Base-by-base conservation (phyloP, 35 echinoderm and acorn worm genomes). In the Ophiothrix spiculata region DNA sequence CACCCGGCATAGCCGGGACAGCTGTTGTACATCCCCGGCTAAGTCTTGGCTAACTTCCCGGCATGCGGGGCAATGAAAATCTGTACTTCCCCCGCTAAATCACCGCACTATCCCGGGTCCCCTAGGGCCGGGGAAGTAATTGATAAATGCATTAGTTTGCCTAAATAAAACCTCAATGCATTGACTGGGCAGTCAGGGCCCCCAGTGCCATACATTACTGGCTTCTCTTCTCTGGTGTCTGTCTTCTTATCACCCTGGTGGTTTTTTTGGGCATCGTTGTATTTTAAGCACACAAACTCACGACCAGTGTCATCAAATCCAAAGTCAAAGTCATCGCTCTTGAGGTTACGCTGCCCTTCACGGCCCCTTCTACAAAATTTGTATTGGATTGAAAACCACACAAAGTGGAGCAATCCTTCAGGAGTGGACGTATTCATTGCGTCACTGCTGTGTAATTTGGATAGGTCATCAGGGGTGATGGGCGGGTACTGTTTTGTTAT, bases 131-230 rank as follows among this genome's bases (percentile, higher is more conserved):
- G n/a, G n/a, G n/a, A n/a, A n/a, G n/a, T n/a, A n/a, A n/a, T n/a
- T n/a, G n/a, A n/a, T n/a, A n/a, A n/a, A n/a, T n/a, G n/a, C n/a
- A n/a, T n/a, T n/a, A 69, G 23, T n/a, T 69, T 69, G 60, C 25
- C 29, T 2, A 69, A 25, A 28, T 69, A 69, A 69, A 69, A 28
- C 25, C 29, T 69, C 60, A 69, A 2, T 4, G 60, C 60, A 4
- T 10, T n/a, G 1, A 69, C 3, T 25, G 60, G 60, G 60, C 60
- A 69, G 60, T 69, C 60, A 4, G 60, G 23, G 8, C 6, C 60
- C 29, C 60, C 60, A 2, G 60, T 69, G 25, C 60, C 60, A 69
- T 69, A 69, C 60, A 69, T 69, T n/a, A 69, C 60, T 69, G 60
- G 60, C 2, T 28, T 6, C 25, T 69, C 60, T n/a, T 69, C 60